These are phyloP conservation scores for Piprites chloris DNA, from an alignment of 2,113 vertebrate genomes.

Conservation along the genomic window DNA sequence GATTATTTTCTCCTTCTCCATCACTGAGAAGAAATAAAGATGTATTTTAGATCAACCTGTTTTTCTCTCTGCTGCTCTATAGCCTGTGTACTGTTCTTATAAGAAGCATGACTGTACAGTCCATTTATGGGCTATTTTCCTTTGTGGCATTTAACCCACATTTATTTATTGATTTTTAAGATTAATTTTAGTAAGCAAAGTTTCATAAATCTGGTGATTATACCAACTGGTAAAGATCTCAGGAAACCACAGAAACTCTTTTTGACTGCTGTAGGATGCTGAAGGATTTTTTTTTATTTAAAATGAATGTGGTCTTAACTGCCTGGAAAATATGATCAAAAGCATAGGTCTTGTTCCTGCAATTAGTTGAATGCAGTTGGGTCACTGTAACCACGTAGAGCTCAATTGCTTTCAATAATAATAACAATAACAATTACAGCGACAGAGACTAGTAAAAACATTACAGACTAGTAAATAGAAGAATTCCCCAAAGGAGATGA, in stretches of 20 bases:
- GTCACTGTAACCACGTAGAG: neutral
- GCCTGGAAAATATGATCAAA: slow-evolving; percentile 26
- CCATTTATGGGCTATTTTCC: slow-evolving; percentile 8
- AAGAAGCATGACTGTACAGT: neutral
- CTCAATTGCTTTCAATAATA: neutral
- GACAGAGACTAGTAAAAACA: too few relatives aligned
- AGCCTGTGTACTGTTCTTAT: neutral
- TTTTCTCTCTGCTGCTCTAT: neutral
- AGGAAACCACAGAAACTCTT: slow-evolving; percentile 37
- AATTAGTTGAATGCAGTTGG: neutral
- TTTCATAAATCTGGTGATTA: slow-evolving; percentile 41
- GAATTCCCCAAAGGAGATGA: neutral
- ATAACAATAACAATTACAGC: neutral
- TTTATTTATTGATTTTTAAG: slow-evolving; percentile 46
- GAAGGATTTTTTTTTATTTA: slow-evolving; percentile 3
- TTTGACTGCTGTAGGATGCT: neutral
- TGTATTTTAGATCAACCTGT: neutral
- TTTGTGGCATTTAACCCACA: slow-evolving; percentile 8
- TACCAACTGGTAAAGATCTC: neutral
- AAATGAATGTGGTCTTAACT: neutral
- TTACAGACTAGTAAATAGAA: neutral
- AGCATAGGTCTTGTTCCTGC: neutral
- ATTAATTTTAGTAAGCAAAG: slow-evolving; percentile 41
- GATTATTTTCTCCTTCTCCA: neutral
- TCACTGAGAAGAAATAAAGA: neutral